Evolutionary conservation across 2,113 vertebrate species (phyloP), one percentile per base, ranked within the genome.

Genomic region (Psephotus haematonotus): DNA sequence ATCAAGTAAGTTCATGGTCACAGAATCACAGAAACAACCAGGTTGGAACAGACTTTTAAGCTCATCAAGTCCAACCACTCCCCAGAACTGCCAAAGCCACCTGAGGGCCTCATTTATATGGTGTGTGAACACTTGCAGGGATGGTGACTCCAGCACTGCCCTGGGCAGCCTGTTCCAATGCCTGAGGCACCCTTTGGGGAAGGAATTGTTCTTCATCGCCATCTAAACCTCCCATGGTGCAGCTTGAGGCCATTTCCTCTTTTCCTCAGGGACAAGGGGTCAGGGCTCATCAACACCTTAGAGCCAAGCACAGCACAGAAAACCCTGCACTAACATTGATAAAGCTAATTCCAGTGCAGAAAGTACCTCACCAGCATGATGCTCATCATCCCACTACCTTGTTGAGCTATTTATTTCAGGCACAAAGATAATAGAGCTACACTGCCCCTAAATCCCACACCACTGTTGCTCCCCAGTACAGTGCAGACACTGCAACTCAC

Each of bases 391-490:
- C 13, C 11, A 0, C 39, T 5, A 59, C 11, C 57, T 55, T 3
- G 0, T 3, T 35, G 78, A 60, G 62, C 2, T 1, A 4, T 27
- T 70, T 12, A 24, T 35, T 27, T 33, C 10, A 0, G 6, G 77
- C 88, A 65, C 68, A 59, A 44, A 85, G 44, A 39, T 7, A 2
- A 10, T 4, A 50, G 3, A 65, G 82, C 52, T 39, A 14, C 87
- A 50, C 8, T 18, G 10, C 17, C 20, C 25, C 76, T 81, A 57
- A 55, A 95, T 67, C 90, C 70, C 65, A 39, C 33, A 8, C 3
- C 67, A 76, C 44, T 16, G 7, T 0, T 17, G 37, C 85, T 47
- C 35, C 65, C 53, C 63, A 88, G 23, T 1, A 1, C 33, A 1
- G 39, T 1, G 14, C 47, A 47, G 25, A 28, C 3, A 0, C 75